Evolutionary conservation across 2,797 vertebrate species (phyloP).

Genomic region (Anisognathus igniventris): DNA sequence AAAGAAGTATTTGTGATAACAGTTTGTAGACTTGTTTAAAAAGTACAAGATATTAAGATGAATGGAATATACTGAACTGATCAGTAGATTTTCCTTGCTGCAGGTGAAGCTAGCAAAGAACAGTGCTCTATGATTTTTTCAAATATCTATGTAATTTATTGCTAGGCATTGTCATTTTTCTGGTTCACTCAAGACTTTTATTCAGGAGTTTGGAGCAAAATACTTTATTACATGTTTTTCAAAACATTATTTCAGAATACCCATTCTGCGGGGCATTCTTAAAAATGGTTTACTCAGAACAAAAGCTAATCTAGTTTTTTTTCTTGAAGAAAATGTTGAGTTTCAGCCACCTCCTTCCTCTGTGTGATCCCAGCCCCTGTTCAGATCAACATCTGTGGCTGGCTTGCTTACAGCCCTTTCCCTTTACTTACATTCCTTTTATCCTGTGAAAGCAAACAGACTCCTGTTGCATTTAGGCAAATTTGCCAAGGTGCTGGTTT

Average conservation of each 20-base stretch:
- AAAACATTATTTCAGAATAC: background rate
- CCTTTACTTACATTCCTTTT: background rate
- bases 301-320: background rate
- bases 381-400: background rate
- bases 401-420: background rate
- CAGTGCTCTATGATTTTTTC: background rate
- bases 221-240: background rate
- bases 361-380: background rate
- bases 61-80: background rate
- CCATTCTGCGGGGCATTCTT: background rate
- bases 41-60: background rate
- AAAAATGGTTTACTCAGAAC: background rate
- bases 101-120: background rate
- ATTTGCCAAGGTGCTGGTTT: background rate
- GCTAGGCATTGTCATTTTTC: background rate
- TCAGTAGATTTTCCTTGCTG: background rate
- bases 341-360: background rate
- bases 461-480: background rate
- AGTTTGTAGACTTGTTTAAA: conserved; percentile 2
- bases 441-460: background rate
- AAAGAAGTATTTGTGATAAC: background rate
- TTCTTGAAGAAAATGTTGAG: background rate
- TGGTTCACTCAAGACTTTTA: background rate
- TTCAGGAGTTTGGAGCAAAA: background rate
- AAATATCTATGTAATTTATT: background rate